These are phyloP conservation scores for Idaea dimidiata DNA, from an alignment of 2,888 invertebrate species.

Conservation along the genomic window DNA sequence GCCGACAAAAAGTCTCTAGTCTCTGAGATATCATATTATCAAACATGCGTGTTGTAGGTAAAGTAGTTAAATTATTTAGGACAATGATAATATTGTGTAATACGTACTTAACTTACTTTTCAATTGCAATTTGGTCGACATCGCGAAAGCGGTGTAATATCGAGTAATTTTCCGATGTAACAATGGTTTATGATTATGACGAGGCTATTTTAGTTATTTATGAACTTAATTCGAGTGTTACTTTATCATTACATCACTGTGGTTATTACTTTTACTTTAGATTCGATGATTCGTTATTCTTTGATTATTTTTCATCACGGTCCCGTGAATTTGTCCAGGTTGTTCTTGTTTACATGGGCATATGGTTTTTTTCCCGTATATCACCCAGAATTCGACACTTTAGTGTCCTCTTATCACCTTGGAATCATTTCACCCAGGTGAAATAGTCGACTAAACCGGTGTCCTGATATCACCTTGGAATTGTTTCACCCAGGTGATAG, in stretches of 20 bases:
- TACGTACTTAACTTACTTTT: background rate
- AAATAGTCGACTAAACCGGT: too few relatives aligned
- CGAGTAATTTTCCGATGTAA: background rate
- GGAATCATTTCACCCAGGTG: too few relatives aligned
- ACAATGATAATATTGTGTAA: slow-evolving; percentile 1
- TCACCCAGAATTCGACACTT: too few relatives aligned
- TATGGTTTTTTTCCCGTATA: too few relatives aligned
- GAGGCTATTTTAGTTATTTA: background rate
- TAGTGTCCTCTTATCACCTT: too few relatives aligned
- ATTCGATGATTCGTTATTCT: background rate
- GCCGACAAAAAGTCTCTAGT: background rate
- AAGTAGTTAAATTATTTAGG: background rate
- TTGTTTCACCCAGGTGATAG: too few relatives aligned
- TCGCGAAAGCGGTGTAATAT: background rate
- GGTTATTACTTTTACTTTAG: slow-evolving; percentile 8
- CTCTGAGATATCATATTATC: background rate
- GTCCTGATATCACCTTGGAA: too few relatives aligned
- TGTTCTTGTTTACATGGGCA: too few relatives aligned
- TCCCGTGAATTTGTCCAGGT: background rate
- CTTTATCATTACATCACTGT: slow-evolving; percentile 6
- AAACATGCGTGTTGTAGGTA: background rate
- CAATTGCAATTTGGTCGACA: background rate
- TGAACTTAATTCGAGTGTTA: slow-evolving; percentile 1
- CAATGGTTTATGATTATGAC: background rate
- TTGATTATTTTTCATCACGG: background rate